Evolutionary conservation across 2,797 vertebrate species (phyloP), one percentile per base, ranked within the genome.

Genomic region (Discoglossus pictus): DNA sequence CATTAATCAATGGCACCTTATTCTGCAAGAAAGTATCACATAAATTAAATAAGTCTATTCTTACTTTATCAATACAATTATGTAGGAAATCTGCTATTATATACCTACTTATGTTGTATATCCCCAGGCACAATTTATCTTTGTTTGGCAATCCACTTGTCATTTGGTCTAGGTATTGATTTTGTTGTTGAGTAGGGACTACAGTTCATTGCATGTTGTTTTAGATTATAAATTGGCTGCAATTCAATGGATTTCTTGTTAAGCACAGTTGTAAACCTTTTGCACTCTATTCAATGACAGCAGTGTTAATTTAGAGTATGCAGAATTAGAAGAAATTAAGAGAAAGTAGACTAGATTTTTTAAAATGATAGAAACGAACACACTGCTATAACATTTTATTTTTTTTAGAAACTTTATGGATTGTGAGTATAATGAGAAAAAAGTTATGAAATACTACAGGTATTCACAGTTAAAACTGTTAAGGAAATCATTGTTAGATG

Each of bases 131-230:
- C 27, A 38, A 38, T 20, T 47, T 20, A 48, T 50, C 54, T 47
- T 39, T 39, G 23, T 13, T 38, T 38, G 24, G 18, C n/a, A 52
- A 48, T 42, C 25, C 65, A 43, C 55, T 50, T 60, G 55, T 48
- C 55, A 58, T 61, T 68, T 61, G 38, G 40, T 68, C 17, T 20
- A 51, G 25, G 4, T 68, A 68, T 68, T 53, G 65, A 68, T 68
- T 34, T 35, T 18, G 36, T 15, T 15, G 35, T 17, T 9, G 44
- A 38, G 13, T 39, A 36, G 42, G 21, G 44, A 43, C 24, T 39
- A 6, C 18, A n/a, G 34, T 38, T 39, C 27, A 21, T n/a, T 12
- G 17, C 35, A 38, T 39, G 24, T 24, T 25, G 56, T 42, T 61
- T 50, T 50, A 38, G 55, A 50, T 52, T 52, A 61, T 42, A 51